phyloP scores from a whole-genome alignment of 2,888 invertebrate species.

The Callyntrura guangdongensis region DNA sequence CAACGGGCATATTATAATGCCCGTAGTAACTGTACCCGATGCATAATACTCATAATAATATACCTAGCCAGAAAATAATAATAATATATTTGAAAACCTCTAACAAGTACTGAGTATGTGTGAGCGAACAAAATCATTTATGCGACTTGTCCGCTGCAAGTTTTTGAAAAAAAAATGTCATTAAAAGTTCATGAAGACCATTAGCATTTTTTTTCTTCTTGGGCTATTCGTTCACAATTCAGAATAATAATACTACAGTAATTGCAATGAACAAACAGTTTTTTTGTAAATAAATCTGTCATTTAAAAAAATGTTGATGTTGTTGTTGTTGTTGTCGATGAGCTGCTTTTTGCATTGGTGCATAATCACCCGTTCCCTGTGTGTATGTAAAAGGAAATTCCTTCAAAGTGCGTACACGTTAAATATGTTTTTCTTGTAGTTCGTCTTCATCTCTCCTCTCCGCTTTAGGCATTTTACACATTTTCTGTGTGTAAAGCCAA shows the following conservation, averaged over 20 bases:
- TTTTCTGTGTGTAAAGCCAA: conserved; percentile 39
- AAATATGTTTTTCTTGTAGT: no score
- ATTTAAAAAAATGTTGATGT: background rate
- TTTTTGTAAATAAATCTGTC: background rate
- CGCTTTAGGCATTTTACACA: conserved; percentile 27
- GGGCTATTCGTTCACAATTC: background rate
- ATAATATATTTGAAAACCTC: background rate
- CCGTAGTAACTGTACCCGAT: background rate
- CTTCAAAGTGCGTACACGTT: conserved; percentile 34
- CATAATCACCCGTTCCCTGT: background rate
- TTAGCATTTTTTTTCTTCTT: conserved; percentile 24
- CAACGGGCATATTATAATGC: background rate
- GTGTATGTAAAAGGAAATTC: conserved; percentile 36
- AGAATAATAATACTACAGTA: conserved; percentile 26
- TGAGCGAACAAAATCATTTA: background rate
- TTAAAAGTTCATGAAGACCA: conserved; percentile 42
- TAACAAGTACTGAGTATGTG: background rate
- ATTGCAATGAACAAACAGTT: background rate
- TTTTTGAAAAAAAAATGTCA: background rate
- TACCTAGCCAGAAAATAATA: background rate
- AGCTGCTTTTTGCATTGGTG: background rate
- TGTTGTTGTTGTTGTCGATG: background rate
- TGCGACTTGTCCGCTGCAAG: background rate
- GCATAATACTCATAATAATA: conserved; percentile 3
- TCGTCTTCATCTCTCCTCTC: background rate